Base-by-base conservation (phyloP, 2,888 invertebrate species). In the Ephialtes manifestator region DNA sequence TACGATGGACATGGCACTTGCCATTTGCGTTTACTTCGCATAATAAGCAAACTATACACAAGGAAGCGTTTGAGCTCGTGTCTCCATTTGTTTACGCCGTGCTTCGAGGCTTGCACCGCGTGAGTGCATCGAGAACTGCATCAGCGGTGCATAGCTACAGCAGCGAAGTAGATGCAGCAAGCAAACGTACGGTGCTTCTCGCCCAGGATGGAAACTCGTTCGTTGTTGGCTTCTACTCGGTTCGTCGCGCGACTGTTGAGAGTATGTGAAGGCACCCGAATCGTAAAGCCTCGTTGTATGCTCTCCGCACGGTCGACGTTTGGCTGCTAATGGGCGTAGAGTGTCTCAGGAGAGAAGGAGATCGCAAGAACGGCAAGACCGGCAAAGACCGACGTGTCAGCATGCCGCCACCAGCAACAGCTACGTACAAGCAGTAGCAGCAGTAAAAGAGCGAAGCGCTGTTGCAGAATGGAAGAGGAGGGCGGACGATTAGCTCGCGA, bases 261-360 rank as follows among this genome's bases (percentile, higher is more conserved):
- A 24, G 88, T 90, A 92, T 92, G 91, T 91, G 92, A 92, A 87
- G 90, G 91, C 91, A 91, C 89, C 91, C 92, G 82, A 92, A 92
- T 90, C 90, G 88, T 81, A 87, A 88, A 85, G 82, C 78, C 80
- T 79, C 82, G 58, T 13, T 55, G 55, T 28, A 18, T 18, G 67
- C 70, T 80, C 77, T 79, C 65, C 81, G 78, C 67, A 28, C 53
- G 65, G 43, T 83, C 74, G 78, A 79, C 79, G 74, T 75, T 83
- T 75, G 79, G 77, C 28, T 53, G 85, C 87, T 90, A 89, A 89
- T 88, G 89, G 89, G 87, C 87, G 81, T 70, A 63, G 60, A 46
- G 72, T 43, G 28, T 81, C 71, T 53, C 63, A 43, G 24, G 76
- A 60, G 67, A 74, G 71, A 80, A 68, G 31, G 65, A 81, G 60